phyloP scores from a whole-genome alignment of 1,140 invertebrate species.

The Sipha flava region DNA sequence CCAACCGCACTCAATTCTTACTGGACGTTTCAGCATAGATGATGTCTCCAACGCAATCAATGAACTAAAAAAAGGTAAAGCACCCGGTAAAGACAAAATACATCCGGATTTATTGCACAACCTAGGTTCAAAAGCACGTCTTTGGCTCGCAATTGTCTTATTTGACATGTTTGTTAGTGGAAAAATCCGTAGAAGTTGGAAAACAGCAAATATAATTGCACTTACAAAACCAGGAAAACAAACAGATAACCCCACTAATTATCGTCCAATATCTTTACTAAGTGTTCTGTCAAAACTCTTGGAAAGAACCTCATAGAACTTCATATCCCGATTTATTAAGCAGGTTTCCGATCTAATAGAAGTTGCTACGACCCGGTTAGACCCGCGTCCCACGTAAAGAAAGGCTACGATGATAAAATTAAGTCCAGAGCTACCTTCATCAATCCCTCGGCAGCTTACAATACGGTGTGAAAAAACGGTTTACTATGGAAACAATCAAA shows the following conservation, averaged over 20 bases:
- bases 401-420: too few species aligned
- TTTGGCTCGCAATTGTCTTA: conserved; percentile 4
- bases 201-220: conserved; percentile 41
- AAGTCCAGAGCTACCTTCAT: too few species aligned
- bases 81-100: background rate
- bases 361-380: conserved; percentile 25
- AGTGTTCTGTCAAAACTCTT: conserved; percentile 39
- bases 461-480: too few species aligned
- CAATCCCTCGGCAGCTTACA: too few species aligned
- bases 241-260: conserved; percentile 38
- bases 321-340: background rate
- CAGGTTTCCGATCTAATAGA: too few species aligned
- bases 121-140: background rate
- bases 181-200: conserved; percentile 39
- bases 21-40: too few species aligned
- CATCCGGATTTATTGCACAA: background rate
- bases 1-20: too few species aligned
- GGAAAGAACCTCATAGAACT: conserved; percentile 37
- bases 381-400: conserved; percentile 7
- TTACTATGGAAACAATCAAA: background rate
- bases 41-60: background rate
- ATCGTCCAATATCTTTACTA: conserved; percentile 43
- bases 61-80: background rate
- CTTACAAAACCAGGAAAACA: conserved; percentile 40
- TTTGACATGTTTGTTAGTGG: conserved; percentile 12